Base-by-base conservation (phyloP, 2,797 vertebrate species). In the Labeo calbasu region DNA sequence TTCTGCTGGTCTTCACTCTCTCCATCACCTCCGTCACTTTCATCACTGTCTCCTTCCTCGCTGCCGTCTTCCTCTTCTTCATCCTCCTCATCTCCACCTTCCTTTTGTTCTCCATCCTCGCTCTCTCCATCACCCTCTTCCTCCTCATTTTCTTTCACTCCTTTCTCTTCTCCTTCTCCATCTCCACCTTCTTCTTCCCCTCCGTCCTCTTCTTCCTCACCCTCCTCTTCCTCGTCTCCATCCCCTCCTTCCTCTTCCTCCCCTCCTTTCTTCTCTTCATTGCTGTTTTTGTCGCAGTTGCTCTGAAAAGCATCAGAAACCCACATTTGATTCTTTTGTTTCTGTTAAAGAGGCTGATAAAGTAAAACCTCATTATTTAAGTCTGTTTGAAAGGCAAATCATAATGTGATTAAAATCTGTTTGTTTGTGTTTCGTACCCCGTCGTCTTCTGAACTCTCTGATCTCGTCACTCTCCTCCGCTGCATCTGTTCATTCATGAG, bases 371-470 rank as follows among this genome's bases (percentile, higher is more conserved):
- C 12, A 2, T 5, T 25, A 13, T 25, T 61, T 61, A 12, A 61
- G 59, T 61, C 23, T 25, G 8, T 21, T 25, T 61, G 1, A 25
- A 61, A 25, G 1, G 12, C 12, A 6, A 61, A 61, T 25, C 12
- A 25, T 61, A 14, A 6, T 61, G 25, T 25, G 53, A 55, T 10
- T n/a, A 9, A 57, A n/a, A 57, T 55, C 7, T 77, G n/a, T 71
- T 59, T 59, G 51, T 70, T 12, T 70, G 14, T 32, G 19, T 71
- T 1, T 15, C 65, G 0, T 80, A 86, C 87, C 82, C 61, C 79
- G 2, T 80, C 2, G 15, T 78, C 84, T 55, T 87, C 86, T 51
- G 86, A 83, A 15, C 85, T 88, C 53, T 88, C 79, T 25, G 87
- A 88, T 12, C 85, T 79, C 1, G 21, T 53, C 32, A 76, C 63